Percentiles rank a stretch among this genome's conserved stretches.
phyloP scores from a whole-genome alignment of 2,113 vertebrate species.

The Vidua macroura region DNA sequence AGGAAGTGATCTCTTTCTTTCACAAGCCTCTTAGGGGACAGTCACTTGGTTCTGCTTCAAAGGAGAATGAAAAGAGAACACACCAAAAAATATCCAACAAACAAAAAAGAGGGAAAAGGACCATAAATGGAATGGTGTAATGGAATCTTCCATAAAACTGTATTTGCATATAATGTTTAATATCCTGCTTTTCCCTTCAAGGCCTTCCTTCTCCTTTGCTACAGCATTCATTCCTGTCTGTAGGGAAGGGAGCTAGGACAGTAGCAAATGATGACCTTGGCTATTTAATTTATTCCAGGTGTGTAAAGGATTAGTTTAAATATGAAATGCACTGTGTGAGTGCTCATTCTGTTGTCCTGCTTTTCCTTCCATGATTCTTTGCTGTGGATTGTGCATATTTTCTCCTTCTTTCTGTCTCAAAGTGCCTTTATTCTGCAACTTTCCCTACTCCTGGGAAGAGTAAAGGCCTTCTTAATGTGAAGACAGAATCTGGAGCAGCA shows the following conservation, averaged over 20 bases:
- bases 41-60: background rate
- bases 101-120: background rate
- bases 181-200: background rate
- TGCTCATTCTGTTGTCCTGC: background rate
- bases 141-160: accelerated
- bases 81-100: background rate
- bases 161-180: background rate
- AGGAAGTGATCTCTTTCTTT: background rate
- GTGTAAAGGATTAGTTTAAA: background rate
- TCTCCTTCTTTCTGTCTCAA: background rate
- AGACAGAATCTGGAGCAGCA: background rate
- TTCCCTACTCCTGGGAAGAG: background rate
- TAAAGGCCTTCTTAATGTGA: background rate
- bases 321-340: background rate
- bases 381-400: background rate
- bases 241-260: background rate
- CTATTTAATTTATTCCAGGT: background rate
- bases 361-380: background rate
- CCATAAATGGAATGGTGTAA: background rate
- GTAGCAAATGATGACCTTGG: background rate
- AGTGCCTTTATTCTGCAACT: background rate
- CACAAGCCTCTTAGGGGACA: background rate
- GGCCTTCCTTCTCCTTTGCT: background rate
- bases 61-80: background rate
- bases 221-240: background rate